Evolutionary conservation across 2,888 invertebrate genomes (phyloP).

Genomic region (Drosophila seclusa): DNA sequence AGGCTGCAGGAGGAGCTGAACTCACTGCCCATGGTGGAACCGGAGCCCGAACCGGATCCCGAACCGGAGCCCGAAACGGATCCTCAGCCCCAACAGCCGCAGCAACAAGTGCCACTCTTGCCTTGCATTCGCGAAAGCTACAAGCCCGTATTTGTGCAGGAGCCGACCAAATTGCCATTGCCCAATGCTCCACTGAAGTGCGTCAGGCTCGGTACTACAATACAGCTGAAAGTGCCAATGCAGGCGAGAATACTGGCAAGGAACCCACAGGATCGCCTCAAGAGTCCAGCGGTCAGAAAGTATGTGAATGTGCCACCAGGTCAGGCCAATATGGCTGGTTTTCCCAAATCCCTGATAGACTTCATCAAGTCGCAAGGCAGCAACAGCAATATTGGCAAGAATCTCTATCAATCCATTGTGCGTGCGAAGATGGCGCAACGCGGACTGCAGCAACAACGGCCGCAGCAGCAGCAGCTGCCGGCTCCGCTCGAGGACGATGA

Average conservation of each 20-base stretch:
- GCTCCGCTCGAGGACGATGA: slow-evolving; percentile 87
- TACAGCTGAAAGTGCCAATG: slow-evolving; percentile 14
- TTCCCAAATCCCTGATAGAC: slow-evolving; percentile 26
- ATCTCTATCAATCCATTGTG: slow-evolving; percentile 5
- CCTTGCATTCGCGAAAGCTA: too few species aligned
- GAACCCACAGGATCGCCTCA: not conserved
- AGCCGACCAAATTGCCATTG: not conserved
- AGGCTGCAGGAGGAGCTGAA: slow-evolving; percentile 53
- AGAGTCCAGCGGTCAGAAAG: not conserved
- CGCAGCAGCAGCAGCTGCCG: not conserved
- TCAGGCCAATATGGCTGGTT: not conserved
- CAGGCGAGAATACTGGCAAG: not conserved
- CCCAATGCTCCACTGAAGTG: not conserved
- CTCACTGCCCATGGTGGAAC: slow-evolving; percentile 49
- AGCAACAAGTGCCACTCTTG: not conserved
- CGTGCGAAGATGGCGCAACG: slow-evolving; percentile 1
- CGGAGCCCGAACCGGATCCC: slow-evolving; percentile 41
- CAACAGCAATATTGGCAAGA: not conserved
- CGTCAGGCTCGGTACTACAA: not conserved
- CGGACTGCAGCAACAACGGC: not conserved
- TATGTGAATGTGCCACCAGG: not conserved
- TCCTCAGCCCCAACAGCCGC: not conserved
- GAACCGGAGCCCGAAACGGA: slow-evolving; percentile 46
- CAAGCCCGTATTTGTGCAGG: not conserved
- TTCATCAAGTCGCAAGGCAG: slow-evolving; percentile 15